Percentiles rank a stretch among this genome's conserved stretches.
phyloP scores from a whole-genome alignment of 2,113 vertebrate genomes.

The Cyphomyrus discorhynchus region DNA sequence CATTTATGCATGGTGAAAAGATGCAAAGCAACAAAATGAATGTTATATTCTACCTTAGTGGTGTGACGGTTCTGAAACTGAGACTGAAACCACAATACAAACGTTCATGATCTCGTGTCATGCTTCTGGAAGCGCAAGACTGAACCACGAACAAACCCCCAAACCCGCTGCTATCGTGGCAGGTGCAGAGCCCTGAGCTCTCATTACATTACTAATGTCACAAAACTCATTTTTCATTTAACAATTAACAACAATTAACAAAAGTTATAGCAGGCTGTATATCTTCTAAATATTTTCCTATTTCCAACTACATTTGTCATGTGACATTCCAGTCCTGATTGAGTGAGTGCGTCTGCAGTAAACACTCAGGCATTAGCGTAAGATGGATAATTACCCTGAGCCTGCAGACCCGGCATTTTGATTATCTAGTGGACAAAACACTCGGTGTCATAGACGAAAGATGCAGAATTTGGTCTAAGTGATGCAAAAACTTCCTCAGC shows the following conservation, averaged over 20 bases:
- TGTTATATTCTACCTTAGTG: background rate
- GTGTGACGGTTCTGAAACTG: background rate
- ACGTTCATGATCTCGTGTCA: background rate
- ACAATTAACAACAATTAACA: background rate
- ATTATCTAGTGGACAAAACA: background rate
- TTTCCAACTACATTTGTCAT: background rate
- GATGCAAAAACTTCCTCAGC: background rate
- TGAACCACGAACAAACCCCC: background rate
- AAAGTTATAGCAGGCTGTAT: background rate
- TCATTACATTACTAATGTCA: background rate
- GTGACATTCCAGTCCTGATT: background rate
- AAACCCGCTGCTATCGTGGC: background rate
- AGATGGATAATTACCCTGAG: background rate
- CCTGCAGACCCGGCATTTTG: background rate
- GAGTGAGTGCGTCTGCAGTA: background rate
- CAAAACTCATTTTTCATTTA: background rate
- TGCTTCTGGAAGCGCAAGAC: background rate
- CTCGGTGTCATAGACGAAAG: background rate
- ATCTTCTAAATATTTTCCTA: background rate
- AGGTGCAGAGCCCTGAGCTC: background rate
- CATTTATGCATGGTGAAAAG: background rate
- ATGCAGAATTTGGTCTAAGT: background rate
- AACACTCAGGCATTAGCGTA: background rate
- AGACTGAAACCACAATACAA: background rate
- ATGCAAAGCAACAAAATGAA: background rate